Evolutionary conservation across 2,888 invertebrate species (phyloP), one percentile per base, ranked within the genome.

Genomic region (Drosophila infuscata): DNA sequence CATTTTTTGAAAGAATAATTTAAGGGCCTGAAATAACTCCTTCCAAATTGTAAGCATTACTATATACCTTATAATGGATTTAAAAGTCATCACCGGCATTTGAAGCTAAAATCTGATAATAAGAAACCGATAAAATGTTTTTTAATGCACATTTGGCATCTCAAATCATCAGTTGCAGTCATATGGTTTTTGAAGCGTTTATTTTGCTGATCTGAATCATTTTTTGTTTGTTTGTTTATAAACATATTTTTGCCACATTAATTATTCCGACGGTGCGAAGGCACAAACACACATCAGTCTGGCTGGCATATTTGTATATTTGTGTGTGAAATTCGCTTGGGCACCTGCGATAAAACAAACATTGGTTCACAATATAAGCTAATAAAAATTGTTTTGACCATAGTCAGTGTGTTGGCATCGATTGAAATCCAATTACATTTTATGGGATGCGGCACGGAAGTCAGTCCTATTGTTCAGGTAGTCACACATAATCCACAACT

Each of bases 341-440:
- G 15, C 30, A 33, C n/a, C 51, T 32, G 49, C 49, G 32, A 43
- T 57, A 53, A 70, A 64, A 59, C 61, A 80, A 29, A n/a, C 36
- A 56, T 38, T 25, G 46, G 29, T 63, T 38, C 32, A 32, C 58
- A 59, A 74, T 65, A 61, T 36, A 65, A 81, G 82, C 82, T 82
- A 84, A 84, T 83, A 70, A 85, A 83, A 89, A 88, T 78, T 54
- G 66, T 61, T 71, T 59, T 46, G 65, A 56, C 57, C 69, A 46
- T 69, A 58, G 80, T 64, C 54, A 20, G 46, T 58, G 41, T 20
- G 20, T 1, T 20, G 38, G 46, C 72, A 69, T 64, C 81, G 66
- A 87, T 89, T 67, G 71, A 66, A 89, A 79, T 64, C 79, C 84
- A 89, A 88, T 89, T 83, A 83, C 60, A 56, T 41, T 49, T 48